Conservation (phyloP, 2,888 invertebrate species). For the Oligia latruncula region DNA sequence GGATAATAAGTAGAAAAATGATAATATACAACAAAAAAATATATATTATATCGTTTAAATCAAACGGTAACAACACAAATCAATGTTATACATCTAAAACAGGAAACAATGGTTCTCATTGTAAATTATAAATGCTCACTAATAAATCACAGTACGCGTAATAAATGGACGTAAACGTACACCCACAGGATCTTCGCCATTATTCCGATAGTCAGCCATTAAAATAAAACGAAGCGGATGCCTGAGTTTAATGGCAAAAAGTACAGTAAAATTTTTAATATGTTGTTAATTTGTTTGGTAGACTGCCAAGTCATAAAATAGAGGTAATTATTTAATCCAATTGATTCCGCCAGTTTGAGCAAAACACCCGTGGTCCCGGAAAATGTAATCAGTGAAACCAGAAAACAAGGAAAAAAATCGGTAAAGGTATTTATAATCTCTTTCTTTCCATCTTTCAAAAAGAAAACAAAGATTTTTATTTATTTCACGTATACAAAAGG, state of each 20-base stretch:
- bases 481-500: background rate
- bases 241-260: constrained; percentile 40
- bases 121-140: constrained; percentile 36
- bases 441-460: background rate
- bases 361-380: background rate
- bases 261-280: constrained; percentile 35
- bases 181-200: constrained; percentile 37
- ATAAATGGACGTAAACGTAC: constrained; percentile 34
- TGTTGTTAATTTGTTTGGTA: constrained; percentile 34
- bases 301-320: constrained; percentile 31
- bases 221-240: constrained; percentile 40
- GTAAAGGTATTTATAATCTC: background rate
- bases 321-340: constrained; percentile 37
- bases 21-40: background rate
- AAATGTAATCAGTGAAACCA: background rate
- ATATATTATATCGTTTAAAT: constrained; percentile 27
- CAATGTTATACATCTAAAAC: constrained; percentile 2
- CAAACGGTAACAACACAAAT: constrained; percentile 30
- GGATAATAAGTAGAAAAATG: no score
- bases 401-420: background rate
- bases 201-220: constrained; percentile 18
- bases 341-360: background rate
- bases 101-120: constrained; percentile 25
- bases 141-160: constrained; percentile 48
- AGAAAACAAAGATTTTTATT: background rate